A percentile compares a stretch with the other conserved stretches of the same genome.
These are phyloP conservation scores for Corydoras maculifer DNA, from an alignment of 2,113 vertebrate species.

Conservation along the genomic window DNA sequence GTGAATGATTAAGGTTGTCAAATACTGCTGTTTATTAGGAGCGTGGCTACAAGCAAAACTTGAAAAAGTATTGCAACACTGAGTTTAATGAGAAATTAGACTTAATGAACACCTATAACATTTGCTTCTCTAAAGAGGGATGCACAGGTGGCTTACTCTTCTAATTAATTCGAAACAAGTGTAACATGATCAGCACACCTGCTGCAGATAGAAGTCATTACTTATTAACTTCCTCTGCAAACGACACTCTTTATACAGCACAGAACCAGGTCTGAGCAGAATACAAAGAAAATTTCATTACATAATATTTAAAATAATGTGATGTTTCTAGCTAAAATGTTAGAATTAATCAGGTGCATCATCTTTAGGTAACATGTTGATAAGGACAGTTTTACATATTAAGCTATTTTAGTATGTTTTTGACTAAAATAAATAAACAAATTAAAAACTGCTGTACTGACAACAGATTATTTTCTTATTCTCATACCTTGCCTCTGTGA, in stretches of 20 bases:
- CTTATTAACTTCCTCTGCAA: conserved; percentile 61
- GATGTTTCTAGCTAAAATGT: no score
- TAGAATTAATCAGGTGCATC: no score
- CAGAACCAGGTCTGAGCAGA: background rate
- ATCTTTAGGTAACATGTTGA: no score
- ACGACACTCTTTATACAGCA: conserved; percentile 36
- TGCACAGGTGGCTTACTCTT: conserved; percentile 62
- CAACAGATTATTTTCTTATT: background rate
- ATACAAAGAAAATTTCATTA: no score
- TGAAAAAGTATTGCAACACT: no score
- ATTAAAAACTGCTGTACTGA: background rate
- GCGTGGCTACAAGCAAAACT: no score
- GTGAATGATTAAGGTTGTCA: no score
- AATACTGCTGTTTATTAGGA: no score
- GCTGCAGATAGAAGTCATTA: conserved; percentile 57
- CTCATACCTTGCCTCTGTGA: conserved; percentile 86
- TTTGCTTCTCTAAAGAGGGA: background rate
- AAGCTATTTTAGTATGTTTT: background rate
- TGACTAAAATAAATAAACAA: conserved; percentile 32
- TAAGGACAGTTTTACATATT: no score
- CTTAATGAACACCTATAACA: no score
- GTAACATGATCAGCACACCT: conserved; percentile 65
- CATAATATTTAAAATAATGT: no score
- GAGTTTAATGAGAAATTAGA: no score
- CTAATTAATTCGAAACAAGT: conserved; percentile 58